These are phyloP conservation scores for Acleris laterana DNA, from an alignment of 2,888 invertebrate genomes.

Conservation along the genomic window DNA sequence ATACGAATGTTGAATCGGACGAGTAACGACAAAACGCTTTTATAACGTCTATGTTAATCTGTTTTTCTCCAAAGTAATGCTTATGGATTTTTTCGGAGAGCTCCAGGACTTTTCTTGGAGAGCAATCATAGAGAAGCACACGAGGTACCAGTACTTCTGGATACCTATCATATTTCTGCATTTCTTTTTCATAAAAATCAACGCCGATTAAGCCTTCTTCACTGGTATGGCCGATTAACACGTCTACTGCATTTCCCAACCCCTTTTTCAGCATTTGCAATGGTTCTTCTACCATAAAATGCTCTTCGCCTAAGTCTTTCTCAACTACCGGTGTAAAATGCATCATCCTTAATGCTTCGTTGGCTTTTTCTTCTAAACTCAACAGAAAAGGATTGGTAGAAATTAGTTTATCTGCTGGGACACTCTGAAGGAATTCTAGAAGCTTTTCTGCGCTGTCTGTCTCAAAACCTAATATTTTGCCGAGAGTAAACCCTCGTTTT, in stretches of 20 bases:
- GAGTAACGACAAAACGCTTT: slow-evolving; percentile 49
- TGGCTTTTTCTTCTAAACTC: slow-evolving; percentile 25
- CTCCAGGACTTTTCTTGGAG: slow-evolving; percentile 47
- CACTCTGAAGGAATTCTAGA: slow-evolving; percentile 48
- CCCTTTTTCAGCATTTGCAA: slow-evolving; percentile 64
- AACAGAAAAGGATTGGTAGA: slow-evolving; percentile 36
- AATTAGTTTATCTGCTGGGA: slow-evolving; percentile 46
- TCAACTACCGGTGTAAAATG: slow-evolving; percentile 50
- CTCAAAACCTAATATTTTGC: slow-evolving; percentile 46
- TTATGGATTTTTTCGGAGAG: slow-evolving; percentile 52
- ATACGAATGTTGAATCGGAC: slow-evolving; percentile 45
- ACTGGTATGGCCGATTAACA: slow-evolving; percentile 88
- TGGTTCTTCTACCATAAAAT: slow-evolving; percentile 46
- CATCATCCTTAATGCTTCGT: slow-evolving; percentile 36
- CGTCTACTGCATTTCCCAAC: slow-evolving; percentile 79
- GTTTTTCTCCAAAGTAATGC: slow-evolving; percentile 54
- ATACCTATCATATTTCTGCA: slow-evolving; percentile 46
- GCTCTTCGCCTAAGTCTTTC: slow-evolving; percentile 46
- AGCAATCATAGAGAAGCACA: slow-evolving; percentile 47
- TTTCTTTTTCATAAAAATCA: slow-evolving; percentile 36
- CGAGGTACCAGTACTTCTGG: slow-evolving; percentile 56
- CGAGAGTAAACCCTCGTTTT: slow-evolving; percentile 47
- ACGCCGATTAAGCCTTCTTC: slow-evolving; percentile 82
- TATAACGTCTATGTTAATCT: slow-evolving; percentile 43
- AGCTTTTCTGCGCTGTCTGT: slow-evolving; percentile 47